Evolutionary conservation across 2,888 invertebrate genomes (phyloP).

Genomic region (Sphinx pinastri): DNA sequence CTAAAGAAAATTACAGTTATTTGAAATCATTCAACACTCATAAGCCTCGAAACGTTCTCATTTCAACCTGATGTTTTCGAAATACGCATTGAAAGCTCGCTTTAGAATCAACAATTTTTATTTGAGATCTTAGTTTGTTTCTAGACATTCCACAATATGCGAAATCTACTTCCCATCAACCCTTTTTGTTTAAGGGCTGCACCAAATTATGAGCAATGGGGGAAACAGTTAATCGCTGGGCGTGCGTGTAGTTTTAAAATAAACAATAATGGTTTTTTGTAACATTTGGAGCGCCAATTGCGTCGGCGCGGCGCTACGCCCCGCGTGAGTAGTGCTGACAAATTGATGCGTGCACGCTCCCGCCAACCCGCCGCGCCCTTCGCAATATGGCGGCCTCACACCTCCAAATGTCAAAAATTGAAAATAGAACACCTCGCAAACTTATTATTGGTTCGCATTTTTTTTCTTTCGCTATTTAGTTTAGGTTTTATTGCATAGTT

Average conservation of each 20-base stretch:
- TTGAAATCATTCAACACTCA: too few species aligned
- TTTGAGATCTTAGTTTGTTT: too few species aligned
- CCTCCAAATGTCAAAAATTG: not conserved
- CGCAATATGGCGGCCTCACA: conserved; percentile 27
- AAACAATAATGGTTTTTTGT: conserved; percentile 48
- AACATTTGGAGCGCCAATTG: conserved; percentile 68
- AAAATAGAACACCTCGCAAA: not conserved
- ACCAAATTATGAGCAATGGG: not conserved
- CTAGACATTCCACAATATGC: too few species aligned
- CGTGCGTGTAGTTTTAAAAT: conserved; percentile 49
- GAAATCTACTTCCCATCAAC: not conserved
- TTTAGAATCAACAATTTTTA: too few species aligned
- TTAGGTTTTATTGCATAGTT: not conserved
- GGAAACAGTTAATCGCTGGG: conserved; percentile 40
- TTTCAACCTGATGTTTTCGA: too few species aligned
- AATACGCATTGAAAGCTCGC: too few species aligned
- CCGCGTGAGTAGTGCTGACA: conserved; percentile 59
- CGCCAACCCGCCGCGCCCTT: conserved; percentile 49
- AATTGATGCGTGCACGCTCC: conserved; percentile 59
- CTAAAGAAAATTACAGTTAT: too few species aligned
- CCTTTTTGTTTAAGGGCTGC: not conserved
- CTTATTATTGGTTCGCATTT: not conserved
- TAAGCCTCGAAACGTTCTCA: too few species aligned
- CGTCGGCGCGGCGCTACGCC: conserved; percentile 63
- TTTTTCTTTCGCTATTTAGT: not conserved